phyloP scores from a whole-genome alignment of 2,888 invertebrate species.

The Apamea epomidion region DNA sequence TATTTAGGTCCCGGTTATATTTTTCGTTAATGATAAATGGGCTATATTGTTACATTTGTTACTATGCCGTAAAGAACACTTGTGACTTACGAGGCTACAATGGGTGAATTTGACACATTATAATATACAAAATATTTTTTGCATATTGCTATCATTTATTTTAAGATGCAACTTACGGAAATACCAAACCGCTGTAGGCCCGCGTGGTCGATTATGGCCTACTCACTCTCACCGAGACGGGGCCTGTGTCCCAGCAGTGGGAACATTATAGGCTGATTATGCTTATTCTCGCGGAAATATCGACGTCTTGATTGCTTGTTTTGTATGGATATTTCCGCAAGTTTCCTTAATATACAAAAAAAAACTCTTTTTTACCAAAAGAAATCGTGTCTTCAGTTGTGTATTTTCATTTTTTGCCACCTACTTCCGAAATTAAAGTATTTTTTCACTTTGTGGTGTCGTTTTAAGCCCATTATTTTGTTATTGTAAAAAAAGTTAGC shows the following conservation, averaged over 20 bases:
- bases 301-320: neutral
- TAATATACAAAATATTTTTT: neutral
- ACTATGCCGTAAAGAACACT: neutral
- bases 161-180: neutral
- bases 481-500: no score
- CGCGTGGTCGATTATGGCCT: no score
- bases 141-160: neutral
- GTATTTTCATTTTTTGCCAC: neutral
- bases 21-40: constrained; percentile 20
- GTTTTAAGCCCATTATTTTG: neutral
- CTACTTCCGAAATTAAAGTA: neutral
- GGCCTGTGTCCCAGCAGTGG: no score
- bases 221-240: no score
- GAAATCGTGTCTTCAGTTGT: neutral
- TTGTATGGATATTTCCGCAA: neutral
- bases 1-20: constrained; percentile 9
- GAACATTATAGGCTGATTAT: no score
- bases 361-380: neutral
- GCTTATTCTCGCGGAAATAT: neutral
- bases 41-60: neutral
- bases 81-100: neutral
- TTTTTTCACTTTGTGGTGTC: neutral
- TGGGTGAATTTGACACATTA: neutral
- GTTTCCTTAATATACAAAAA: neutral
- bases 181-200: neutral